Evolutionary conservation across 2,797 vertebrate species (phyloP), one percentile per base, ranked within the genome.

Genomic region (Echiichthys vipera): DNA sequence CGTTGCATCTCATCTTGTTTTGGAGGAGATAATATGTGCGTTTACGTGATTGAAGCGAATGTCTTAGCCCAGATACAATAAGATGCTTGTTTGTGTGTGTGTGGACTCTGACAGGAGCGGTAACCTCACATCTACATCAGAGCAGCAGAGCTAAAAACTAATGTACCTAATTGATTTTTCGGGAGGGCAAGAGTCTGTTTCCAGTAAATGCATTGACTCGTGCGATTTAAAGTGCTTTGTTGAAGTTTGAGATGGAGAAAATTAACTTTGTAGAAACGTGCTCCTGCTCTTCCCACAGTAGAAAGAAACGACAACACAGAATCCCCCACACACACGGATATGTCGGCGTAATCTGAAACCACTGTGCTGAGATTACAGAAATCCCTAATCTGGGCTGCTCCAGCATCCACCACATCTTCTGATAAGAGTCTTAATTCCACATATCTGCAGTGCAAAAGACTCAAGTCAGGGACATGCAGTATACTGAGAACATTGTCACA

Each of bases 351-450:
- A 87, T 91, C 83, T 88, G 71, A 89, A 89, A 83, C 83, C 85
- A 83, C 80, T 80, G 85, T 75, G 79, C 70, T 68, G 81, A 88
- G 88, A 91, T 92, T 92, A 92, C 68, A 75, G 80, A 81, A 78
- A 89, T 86, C 85, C 65, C 59, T 90, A 89, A 93, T 91, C 90
- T 85, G 77, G 53, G 49, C 34, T 73, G 59, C 63, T 77, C 13
- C 69, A 70, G 76, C 58, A 74, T 86, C 85, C 79, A 64, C 69
- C 57, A 14, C n/a, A 47, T 84, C 67, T 74, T 77, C 71, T 55
- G 71, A 84, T 80, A 77, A 71, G 80, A 69, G 40, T 86, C 80
- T 80, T 73, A 82, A 65, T 77, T 57, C 42, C 51, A 64, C 15
- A 11, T 54, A n/a, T 54, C 69, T 66, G 59, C 65, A 59, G 39